A percentile compares a stretch with the other conserved stretches of the same genome.
Conservation (phyloP, 2,888 invertebrate species). For the Heliconius sara region DNA sequence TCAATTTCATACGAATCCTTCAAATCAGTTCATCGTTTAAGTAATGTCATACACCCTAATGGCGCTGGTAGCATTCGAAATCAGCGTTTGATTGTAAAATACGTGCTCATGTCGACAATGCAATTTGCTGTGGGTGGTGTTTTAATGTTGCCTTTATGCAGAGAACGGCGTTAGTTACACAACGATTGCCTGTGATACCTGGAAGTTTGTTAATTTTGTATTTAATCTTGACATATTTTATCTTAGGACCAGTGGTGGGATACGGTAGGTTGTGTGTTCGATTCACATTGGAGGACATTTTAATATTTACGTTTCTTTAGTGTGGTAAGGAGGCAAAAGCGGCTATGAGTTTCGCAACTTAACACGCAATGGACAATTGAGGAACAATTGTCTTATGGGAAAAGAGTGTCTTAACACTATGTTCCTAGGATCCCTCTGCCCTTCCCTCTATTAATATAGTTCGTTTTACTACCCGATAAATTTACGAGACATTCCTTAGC, state of each 20-base stretch:
- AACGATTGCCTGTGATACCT: constrained; percentile 70
- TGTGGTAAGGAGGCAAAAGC: too few species aligned
- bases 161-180: constrained; percentile 73
- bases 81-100: constrained; percentile 81
- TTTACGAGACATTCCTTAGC: too few species aligned
- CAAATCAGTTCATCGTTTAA: constrained; percentile 73
- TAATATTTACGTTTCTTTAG: too few species aligned
- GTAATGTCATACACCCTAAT: constrained; percentile 79
- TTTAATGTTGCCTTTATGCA: constrained; percentile 78
- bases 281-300: too few species aligned
- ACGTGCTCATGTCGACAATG: constrained; percentile 75
- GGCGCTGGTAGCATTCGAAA: constrained; percentile 74
- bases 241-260: background rate
- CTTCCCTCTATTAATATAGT: too few species aligned
- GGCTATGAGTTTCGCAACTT: too few species aligned
- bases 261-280: background rate
- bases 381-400: too few species aligned
- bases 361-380: too few species aligned
- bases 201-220: constrained; percentile 50
- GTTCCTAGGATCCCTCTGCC: too few species aligned
- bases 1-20: constrained; percentile 67
- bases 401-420: too few species aligned
- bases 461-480: too few species aligned
- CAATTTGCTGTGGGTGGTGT: constrained; percentile 80
- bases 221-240: constrained; percentile 43